Evolutionary conservation across 1,140 invertebrate genomes (phyloP).

Genomic region (Papilio polytes): DNA sequence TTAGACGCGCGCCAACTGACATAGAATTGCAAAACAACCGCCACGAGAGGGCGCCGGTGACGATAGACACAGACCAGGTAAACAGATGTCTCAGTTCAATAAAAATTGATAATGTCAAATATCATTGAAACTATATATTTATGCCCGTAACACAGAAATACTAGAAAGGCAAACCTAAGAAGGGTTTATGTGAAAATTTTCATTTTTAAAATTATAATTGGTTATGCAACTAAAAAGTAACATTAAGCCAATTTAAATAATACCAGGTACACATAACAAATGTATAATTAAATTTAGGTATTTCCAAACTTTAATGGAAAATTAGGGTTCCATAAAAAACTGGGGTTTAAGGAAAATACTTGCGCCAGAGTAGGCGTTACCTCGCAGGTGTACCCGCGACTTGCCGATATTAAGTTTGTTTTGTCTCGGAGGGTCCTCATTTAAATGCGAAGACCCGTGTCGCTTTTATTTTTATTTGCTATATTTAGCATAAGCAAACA

Average conservation of each 20-base stretch:
- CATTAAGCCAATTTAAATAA: no score
- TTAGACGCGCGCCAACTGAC: constrained; percentile 24
- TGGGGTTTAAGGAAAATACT: neutral
- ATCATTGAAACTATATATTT: neutral
- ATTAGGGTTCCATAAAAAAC: neutral
- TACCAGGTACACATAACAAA: neutral
- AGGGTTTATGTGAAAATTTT: no score
- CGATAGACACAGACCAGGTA: neutral
- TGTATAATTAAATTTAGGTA: neutral
- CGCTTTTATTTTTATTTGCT: constrained; percentile 35
- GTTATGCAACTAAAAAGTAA: no score
- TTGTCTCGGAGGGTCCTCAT: constrained; percentile 37
- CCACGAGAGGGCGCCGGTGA: neutral
- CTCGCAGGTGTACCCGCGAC: neutral
- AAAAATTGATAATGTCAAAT: neutral
- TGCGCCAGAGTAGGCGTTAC: neutral
- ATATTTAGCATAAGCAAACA: constrained; percentile 27
- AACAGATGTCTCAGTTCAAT: constrained; percentile 15
- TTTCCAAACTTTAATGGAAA: neutral
- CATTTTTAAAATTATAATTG: no score
- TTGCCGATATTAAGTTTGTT: constrained; percentile 43
- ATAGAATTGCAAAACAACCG: constrained; percentile 31
- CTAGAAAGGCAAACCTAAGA: no score
- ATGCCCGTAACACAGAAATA: no score
- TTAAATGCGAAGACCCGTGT: constrained; percentile 41